Conservation (phyloP, 2,113 vertebrate genomes). For the Eublepharis macularius region DNA sequence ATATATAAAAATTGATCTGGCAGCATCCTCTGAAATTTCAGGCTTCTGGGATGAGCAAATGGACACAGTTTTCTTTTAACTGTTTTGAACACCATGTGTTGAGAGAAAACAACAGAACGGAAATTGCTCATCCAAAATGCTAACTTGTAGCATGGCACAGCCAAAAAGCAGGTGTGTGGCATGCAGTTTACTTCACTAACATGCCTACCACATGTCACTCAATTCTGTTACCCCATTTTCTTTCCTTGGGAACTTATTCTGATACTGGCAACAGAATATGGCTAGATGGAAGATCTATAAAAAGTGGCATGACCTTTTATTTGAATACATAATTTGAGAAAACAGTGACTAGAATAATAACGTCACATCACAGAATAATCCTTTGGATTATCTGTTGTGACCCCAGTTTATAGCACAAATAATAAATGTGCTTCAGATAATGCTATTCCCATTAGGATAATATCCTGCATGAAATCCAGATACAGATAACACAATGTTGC, state of each 20-base stretch:
- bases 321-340: slow-evolving; percentile 54
- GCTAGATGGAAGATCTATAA: slow-evolving; percentile 48
- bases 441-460: slow-evolving; percentile 40
- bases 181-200: slow-evolving; percentile 67
- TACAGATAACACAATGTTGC: slow-evolving; percentile 26
- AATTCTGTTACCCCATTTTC: slow-evolving; percentile 71
- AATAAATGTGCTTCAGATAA: slow-evolving; percentile 43
- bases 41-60: slow-evolving; percentile 82
- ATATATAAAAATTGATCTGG: slow-evolving; percentile 76
- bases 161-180: slow-evolving; percentile 78
- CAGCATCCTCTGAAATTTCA: slow-evolving; percentile 71
- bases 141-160: slow-evolving; percentile 79
- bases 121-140: slow-evolving; percentile 85
- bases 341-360: slow-evolving; percentile 46
- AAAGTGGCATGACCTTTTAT: slow-evolving; percentile 48
- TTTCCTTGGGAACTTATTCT: slow-evolving; percentile 69
- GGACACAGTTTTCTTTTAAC: slow-evolving; percentile 82
- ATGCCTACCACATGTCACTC: slow-evolving; percentile 76
- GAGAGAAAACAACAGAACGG: slow-evolving; percentile 86
- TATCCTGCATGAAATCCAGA: slow-evolving; percentile 35
- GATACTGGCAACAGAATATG: slow-evolving; percentile 55
- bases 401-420: slow-evolving; percentile 6
- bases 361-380: slow-evolving; percentile 45
- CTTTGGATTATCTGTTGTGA: slow-evolving; percentile 45
- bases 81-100: slow-evolving; percentile 86